Base-by-base conservation (phyloP, 2,797 vertebrate species). In the Scleropages formosus region DNA sequence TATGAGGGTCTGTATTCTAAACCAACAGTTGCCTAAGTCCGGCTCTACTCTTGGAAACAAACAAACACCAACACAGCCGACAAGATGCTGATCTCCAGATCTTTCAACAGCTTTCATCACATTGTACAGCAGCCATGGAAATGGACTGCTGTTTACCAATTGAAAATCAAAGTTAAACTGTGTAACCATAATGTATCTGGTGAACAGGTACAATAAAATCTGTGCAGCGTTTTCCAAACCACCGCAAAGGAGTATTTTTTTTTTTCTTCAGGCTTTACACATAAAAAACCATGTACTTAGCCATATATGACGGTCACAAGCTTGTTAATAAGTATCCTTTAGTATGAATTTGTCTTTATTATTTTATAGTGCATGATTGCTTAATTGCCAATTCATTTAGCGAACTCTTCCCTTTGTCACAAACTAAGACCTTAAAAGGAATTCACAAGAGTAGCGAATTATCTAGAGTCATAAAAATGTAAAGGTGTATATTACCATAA, bases 401-500 rank as follows among this genome's bases (percentile, higher is more conserved):
- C 16, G 16, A 61, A 59, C 26, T 26, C 22, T 26, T 31, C 10
- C 0, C 64, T 59, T 26, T 59, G 11, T 44, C 59, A 53, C 44
- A 47, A 46, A 68, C 22, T 24, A 56, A 44, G 13, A 13, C 53
- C 27, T 44, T 72, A 72, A 20, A 60, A 49, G 8, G n/a, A 39
- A 62, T 77, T 79, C 70, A 39, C 67, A 71, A 56, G 77, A 71
- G 68, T 67, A 71, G 77, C 51, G 59, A 22, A 69, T 79, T 77
- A 81, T 59, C 76, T 78, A 82, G 75, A 76, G 66, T 31, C 61
- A 68, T 59, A 68, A 51, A 51, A 67, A 72, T 18, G 20, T 22
- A 67, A 69, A 49, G 73, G 26, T 75, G 61, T 64, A 74, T 56
- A 82, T 67, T 75, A 79, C 78, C 65, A 65, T 78, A 75, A 82